Conservation (phyloP, 2,888 invertebrate genomes). For the Lissonota sp. region DNA sequence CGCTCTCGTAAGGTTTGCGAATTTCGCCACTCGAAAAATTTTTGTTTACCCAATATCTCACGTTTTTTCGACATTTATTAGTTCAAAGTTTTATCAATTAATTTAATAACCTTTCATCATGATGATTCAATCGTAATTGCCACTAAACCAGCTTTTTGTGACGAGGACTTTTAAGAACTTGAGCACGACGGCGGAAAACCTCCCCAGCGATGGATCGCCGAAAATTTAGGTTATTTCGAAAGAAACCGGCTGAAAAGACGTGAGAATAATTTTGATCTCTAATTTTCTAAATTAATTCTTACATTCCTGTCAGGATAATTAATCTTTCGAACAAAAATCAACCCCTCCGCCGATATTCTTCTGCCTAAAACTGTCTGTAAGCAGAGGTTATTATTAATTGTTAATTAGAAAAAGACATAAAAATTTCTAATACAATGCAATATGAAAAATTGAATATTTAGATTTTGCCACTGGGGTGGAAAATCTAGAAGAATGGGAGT, state of each 20-base stretch:
- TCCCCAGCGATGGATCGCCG: not conserved
- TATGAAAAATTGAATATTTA: too few species aligned
- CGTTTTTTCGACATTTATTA: not conserved
- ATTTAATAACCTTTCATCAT: not conserved
- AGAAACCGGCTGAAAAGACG: not conserved
- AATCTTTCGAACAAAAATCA: conserved; percentile 5
- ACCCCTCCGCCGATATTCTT: not conserved
- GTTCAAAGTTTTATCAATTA: not conserved
- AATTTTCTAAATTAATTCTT: not conserved
- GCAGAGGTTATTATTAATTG: not conserved
- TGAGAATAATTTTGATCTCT: conserved; percentile 12
- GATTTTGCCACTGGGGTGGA: too few species aligned
- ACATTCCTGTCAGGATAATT: not conserved
- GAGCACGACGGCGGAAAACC: not conserved
- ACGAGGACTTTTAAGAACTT: not conserved
- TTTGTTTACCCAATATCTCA: not conserved
- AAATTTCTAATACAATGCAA: too few species aligned
- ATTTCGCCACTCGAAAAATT: not conserved
- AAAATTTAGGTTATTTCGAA: conserved; percentile 19
- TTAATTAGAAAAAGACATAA: not conserved
- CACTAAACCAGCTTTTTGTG: too few species aligned
- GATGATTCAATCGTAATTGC: too few species aligned
- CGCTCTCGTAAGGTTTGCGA: not conserved
- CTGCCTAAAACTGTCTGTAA: not conserved
- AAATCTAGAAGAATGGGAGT: not conserved